A percentile compares a stretch with the other conserved stretches of the same genome.
Evolutionary conservation across 2,113 vertebrate species (phyloP).

Genomic region (Sphyrna mokarran): DNA sequence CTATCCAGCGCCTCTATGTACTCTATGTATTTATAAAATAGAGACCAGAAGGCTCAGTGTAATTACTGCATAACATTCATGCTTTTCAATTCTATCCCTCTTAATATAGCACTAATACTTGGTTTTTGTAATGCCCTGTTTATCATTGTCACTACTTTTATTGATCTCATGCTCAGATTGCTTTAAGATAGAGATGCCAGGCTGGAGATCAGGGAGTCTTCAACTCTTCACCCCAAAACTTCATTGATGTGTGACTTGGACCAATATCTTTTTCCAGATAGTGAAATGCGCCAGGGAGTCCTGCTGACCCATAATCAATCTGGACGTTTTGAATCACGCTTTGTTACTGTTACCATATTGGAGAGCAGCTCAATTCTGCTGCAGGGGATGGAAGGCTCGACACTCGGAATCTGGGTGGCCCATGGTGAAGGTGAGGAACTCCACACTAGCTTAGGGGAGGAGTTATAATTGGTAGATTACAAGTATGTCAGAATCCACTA

Average conservation of each 20-base stretch:
- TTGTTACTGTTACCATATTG: slow-evolving; percentile 67
- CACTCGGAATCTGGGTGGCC: slow-evolving; percentile 80
- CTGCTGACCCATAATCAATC: slow-evolving; percentile 72
- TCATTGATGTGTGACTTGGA: background rate
- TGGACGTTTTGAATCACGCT: slow-evolving; percentile 78
- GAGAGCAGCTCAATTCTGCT: slow-evolving; percentile 73
- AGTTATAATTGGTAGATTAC: no score
- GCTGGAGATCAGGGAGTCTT: background rate
- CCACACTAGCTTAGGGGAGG: no score
- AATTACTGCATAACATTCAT: background rate
- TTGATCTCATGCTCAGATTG: background rate
- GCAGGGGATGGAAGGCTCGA: slow-evolving; percentile 72
- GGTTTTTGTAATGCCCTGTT: background rate
- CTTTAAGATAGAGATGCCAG: background rate
- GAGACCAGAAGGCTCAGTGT: background rate
- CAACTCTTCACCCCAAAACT: background rate
- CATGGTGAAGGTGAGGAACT: slow-evolving; percentile 73
- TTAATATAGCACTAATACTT: background rate
- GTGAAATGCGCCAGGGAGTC: slow-evolving; percentile 50
- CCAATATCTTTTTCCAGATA: background rate
- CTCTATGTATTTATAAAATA: background rate
- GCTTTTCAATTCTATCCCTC: background rate
- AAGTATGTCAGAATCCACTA: background rate
- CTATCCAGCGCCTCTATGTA: no score
- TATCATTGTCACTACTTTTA: background rate